Base-by-base conservation (phyloP, 2,113 vertebrate genomes). In the Nyctibius bracteatus region DNA sequence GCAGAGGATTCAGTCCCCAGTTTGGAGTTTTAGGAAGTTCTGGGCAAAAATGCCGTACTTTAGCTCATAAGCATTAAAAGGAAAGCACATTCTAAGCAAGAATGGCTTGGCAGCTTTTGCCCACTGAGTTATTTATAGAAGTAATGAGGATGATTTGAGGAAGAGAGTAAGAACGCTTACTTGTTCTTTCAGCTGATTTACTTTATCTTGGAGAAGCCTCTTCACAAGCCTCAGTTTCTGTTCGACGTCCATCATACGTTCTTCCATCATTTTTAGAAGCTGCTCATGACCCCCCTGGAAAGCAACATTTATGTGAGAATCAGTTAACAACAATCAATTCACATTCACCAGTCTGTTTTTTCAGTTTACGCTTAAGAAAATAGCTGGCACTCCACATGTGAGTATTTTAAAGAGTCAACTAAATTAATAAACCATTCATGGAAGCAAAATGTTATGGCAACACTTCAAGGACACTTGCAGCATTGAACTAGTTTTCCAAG, bases 171-270 rank as follows among this genome's bases (percentile, higher is more conserved):
- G 22, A 63, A 62, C 19, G 27, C 97, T 97, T 96, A 99, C 99
- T 98, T 99, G 99, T 61, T 99, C 99, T 96, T 98, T 99, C 68
- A 99, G 98, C 97, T 99, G 99, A 94, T 98, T 97, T 8, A 99
- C 99, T 98, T 99, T 99, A 62, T 99, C 99, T 90, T 98, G 98
- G 88, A 99, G 98, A 96, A 99, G 98, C 86, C 99, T 98, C 91
- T 99, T 99, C 71, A 99, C 98, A 47, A 99, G 98, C 73, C 97
- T 98, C 31, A 99, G 98, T 59, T 99, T 99, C 96, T 99, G 97
- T 73, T 99, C 99, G 39, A 99, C 98, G 79, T 99, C 99, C 91
- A 97, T 98, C 99, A 99, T 99, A 5, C 99, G 97, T 81, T 98
- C 98, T 92, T 99, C 99, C 99, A 99, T 99, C 72, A 96, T 98